Evolutionary conservation across 1,140 invertebrate genomes (phyloP).

Genomic region (Drosophila yakuba): DNA sequence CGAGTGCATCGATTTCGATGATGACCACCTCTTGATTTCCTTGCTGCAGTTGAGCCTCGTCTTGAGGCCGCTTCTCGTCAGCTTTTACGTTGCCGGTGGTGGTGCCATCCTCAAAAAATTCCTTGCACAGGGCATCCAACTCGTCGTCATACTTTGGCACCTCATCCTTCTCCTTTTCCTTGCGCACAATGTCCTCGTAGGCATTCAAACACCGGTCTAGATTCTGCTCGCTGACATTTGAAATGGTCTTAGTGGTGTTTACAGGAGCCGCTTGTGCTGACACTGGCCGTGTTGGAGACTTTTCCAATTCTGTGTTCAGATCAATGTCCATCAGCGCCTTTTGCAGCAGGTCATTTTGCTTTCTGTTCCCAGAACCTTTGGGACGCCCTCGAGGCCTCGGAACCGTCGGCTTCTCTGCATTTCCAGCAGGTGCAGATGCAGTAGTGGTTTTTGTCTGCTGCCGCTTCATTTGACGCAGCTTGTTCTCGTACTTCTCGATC

Average conservation of each 20-base stretch:
- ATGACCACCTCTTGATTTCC: slow-evolving; percentile 57
- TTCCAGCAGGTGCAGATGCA: background rate
- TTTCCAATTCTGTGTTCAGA: slow-evolving; percentile 46
- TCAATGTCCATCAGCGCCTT: slow-evolving; percentile 77
- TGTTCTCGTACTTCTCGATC: slow-evolving; percentile 69
- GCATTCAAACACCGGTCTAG: slow-evolving; percentile 54
- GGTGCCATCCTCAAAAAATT: slow-evolving; percentile 52
- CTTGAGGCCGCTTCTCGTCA: slow-evolving; percentile 4
- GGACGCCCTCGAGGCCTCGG: slow-evolving; percentile 13
- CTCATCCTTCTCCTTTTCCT: slow-evolving; percentile 34
- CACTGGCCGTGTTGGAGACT: background rate
- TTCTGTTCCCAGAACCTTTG: slow-evolving; percentile 1
- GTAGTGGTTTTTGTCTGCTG: background rate
- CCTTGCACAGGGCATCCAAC: slow-evolving; percentile 57
- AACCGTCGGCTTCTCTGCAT: background rate
- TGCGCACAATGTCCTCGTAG: slow-evolving; percentile 68
- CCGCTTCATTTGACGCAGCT: slow-evolving; percentile 52
- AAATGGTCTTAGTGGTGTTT: slow-evolving; percentile 31
- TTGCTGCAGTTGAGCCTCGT: background rate
- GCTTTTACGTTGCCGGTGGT: background rate
- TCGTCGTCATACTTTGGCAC: slow-evolving; percentile 30
- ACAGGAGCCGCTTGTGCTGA: background rate
- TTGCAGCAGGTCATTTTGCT: slow-evolving; percentile 60
- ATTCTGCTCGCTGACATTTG: slow-evolving; percentile 62
- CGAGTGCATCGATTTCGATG: slow-evolving; percentile 74